These are phyloP conservation scores for Marisa cornuarietis DNA, from an alignment of 1,140 invertebrate species.

Conservation along the genomic window DNA sequence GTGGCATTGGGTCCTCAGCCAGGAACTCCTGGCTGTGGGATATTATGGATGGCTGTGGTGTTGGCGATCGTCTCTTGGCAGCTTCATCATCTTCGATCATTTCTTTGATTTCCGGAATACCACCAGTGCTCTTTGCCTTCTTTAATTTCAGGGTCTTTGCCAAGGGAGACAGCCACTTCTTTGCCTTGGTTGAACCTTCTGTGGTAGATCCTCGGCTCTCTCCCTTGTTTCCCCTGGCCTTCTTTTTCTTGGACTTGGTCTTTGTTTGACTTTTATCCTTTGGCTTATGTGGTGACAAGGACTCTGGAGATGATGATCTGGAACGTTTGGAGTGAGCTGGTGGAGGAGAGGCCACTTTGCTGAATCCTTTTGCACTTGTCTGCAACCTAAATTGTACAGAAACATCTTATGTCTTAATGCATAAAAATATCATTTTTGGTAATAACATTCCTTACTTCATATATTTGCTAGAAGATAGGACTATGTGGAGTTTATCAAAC, in stretches of 20 bases:
- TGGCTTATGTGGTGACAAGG: constrained; percentile 8
- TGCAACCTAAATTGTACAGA: constrained; percentile 3
- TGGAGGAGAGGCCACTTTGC: constrained; percentile 4
- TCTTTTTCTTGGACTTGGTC: constrained; percentile 14
- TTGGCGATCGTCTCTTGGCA: constrained; percentile 3
- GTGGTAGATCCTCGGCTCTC: not conserved
- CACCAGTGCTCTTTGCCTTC: not conserved
- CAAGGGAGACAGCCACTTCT: constrained; percentile 18
- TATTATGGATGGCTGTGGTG: not conserved
- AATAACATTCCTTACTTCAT: too few relatives aligned
- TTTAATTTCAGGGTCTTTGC: constrained; percentile 19
- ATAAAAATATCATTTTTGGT: too few relatives aligned
- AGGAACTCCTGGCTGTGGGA: not conserved
- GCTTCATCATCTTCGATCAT: not conserved
- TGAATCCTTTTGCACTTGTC: not conserved
- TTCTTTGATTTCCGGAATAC: not conserved
- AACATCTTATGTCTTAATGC: not conserved
- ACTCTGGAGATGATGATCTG: constrained; percentile 6
- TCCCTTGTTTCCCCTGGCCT: constrained; percentile 8
- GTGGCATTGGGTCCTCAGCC: constrained; percentile 9
- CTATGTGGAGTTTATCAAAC: too few relatives aligned
- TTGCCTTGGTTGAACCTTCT: not conserved
- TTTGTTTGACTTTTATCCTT: constrained; percentile 17
- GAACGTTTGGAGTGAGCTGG: constrained; percentile 1
- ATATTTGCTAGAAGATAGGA: too few relatives aligned